Evolutionary conservation across 2,888 invertebrate species (phyloP).

Genomic region (Carterocephalus palaemon): DNA sequence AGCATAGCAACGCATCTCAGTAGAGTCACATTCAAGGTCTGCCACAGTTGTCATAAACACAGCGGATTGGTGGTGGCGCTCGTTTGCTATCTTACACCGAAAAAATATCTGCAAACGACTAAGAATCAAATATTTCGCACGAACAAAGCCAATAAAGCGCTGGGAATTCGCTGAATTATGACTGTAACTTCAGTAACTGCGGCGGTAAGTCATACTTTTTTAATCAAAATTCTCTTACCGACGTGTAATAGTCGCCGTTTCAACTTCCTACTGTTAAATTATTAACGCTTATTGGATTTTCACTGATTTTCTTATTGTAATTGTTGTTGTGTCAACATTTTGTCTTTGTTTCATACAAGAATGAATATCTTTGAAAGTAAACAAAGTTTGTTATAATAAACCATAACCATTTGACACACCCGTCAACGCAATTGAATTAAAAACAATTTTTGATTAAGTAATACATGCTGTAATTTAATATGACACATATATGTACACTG

Average conservation of each 20-base stretch:
- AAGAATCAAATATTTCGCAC: slow-evolving; percentile 14
- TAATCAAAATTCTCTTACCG: slow-evolving; percentile 31
- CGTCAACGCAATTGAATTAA: too few relatives aligned
- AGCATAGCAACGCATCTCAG: too few relatives aligned
- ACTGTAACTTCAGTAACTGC: slow-evolving; percentile 33
- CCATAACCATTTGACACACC: too few relatives aligned
- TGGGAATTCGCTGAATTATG: slow-evolving; percentile 18
- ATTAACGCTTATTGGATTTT: slow-evolving; percentile 19
- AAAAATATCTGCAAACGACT: background rate
- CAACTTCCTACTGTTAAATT: slow-evolving; percentile 29
- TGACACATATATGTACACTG: too few relatives aligned
- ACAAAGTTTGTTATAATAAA: too few relatives aligned
- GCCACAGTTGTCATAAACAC: too few relatives aligned
- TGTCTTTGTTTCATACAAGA: too few relatives aligned
- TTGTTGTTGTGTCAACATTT: too few relatives aligned
- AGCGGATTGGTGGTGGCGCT: background rate
- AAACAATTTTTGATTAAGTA: too few relatives aligned
- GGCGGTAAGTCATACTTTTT: slow-evolving; percentile 35
- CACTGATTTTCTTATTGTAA: slow-evolving; percentile 5
- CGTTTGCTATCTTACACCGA: background rate
- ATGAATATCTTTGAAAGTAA: too few relatives aligned
- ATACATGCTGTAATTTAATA: too few relatives aligned
- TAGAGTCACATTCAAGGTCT: too few relatives aligned
- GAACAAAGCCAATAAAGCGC: slow-evolving; percentile 21
- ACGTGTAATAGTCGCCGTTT: slow-evolving; percentile 30